These are phyloP conservation scores for Bellardia bayeri DNA, from an alignment of 2,888 invertebrate genomes.

Conservation along the genomic window DNA sequence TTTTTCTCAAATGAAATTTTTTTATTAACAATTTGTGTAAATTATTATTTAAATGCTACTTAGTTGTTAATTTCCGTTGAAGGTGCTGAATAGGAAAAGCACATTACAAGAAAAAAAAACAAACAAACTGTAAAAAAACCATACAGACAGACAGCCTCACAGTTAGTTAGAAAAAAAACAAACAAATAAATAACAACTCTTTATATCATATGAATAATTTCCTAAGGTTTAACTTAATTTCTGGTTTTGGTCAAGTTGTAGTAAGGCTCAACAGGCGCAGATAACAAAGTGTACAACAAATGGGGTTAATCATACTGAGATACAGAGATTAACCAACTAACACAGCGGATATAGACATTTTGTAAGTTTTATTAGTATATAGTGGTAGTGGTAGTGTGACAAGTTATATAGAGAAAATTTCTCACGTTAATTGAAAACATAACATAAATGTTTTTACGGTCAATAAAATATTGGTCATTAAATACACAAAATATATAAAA, in stretches of 20 bases:
- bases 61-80: conserved; percentile 66
- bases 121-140: neutral
- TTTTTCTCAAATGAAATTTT: neutral
- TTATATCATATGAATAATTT: conserved; percentile 55
- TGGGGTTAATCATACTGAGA: conserved; percentile 44
- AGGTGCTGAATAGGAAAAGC: conserved; percentile 60
- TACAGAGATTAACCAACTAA: conserved; percentile 29
- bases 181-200: conserved; percentile 45
- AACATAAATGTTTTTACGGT: conserved; percentile 35
- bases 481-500: conserved; percentile 11
- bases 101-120: conserved; percentile 28
- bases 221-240: conserved; percentile 40
- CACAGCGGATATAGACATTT: conserved; percentile 67
- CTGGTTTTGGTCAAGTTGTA: conserved; percentile 40
- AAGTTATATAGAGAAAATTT: conserved; percentile 63
- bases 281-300: conserved; percentile 16
- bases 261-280: conserved; percentile 3
- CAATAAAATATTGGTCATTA: conserved; percentile 32
- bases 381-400: neutral
- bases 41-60: conserved; percentile 59
- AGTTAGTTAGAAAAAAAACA: neutral
- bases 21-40: conserved; percentile 39
- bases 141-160: conserved; percentile 15
- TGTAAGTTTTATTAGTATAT: conserved; percentile 34
- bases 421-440: conserved; percentile 70